Evolutionary conservation across 2,797 vertebrate species (phyloP).

Genomic region (Botia kubotai): DNA sequence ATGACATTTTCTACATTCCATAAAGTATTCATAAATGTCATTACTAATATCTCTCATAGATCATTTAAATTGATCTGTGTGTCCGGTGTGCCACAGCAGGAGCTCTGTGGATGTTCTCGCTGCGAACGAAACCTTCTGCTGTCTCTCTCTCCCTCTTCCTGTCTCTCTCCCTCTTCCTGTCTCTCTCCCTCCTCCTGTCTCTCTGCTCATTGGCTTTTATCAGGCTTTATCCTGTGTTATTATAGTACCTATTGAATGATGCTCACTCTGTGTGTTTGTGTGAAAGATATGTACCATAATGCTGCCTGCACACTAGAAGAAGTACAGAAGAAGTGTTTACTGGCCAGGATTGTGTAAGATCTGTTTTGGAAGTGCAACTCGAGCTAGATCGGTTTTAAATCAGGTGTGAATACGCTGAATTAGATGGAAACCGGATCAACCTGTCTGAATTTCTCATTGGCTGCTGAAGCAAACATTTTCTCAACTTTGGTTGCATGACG

Average conservation of each 20-base stretch:
- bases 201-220: conserved; percentile 18
- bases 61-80: conserved; percentile 83
- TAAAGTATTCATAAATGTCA: conserved; percentile 88
- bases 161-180: not conserved
- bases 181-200: conserved; percentile 36
- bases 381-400: not conserved
- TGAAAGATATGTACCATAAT: not conserved
- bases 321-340: not conserved
- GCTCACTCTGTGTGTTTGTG: not conserved
- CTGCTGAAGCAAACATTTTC: no score
- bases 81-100: conserved; percentile 63
- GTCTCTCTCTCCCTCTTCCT: not conserved
- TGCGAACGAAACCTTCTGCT: not conserved
- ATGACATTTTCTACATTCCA: conserved; percentile 83
- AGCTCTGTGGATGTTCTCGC: conserved; percentile 24
- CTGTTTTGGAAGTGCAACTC: not conserved
- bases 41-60: conserved; percentile 84
- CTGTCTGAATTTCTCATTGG: no score
- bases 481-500: no score
- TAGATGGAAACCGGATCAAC: no score
- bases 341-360: not conserved
- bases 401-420: not conserved
- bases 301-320: not conserved
- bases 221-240: not conserved
- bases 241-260: not conserved